phyloP scores from a whole-genome alignment of 2,797 vertebrate genomes.

The Pseudochirops cupreus region DNA sequence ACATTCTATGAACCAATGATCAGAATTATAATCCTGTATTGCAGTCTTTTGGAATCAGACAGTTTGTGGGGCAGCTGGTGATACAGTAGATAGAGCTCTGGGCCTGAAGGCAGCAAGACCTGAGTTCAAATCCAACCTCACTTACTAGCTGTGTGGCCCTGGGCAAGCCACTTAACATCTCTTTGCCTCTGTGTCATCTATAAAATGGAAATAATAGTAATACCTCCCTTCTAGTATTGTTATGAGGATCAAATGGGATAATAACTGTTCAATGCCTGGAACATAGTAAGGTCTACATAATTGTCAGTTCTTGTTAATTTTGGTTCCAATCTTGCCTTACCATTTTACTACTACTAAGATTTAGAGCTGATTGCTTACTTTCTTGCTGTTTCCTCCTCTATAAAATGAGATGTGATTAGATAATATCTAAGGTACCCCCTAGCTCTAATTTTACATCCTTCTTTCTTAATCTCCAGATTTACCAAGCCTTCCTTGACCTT shows the following conservation, averaged over 20 bases:
- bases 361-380: not conserved
- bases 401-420: not conserved
- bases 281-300: not conserved
- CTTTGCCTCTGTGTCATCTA: not conserved
- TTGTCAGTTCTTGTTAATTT: not conserved
- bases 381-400: not conserved
- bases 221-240: not conserved
- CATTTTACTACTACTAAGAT: not conserved
- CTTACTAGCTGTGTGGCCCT: not conserved
- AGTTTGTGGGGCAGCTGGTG: not conserved
- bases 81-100: not conserved
- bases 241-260: not conserved
- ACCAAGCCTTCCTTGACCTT: constrained; percentile 52
- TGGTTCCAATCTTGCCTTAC: not conserved
- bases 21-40: not conserved
- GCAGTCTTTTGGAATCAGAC: not conserved
- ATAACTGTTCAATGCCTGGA: not conserved
- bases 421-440: not conserved
- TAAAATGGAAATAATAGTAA: not conserved
- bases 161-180: not conserved
- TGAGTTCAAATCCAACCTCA: not conserved
- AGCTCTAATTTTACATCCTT: constrained; percentile 23
- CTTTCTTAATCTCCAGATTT: constrained; percentile 43
- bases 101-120: not conserved
- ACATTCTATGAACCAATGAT: not conserved